These are phyloP conservation scores for Hystrix brachyura DNA, from an alignment of 2,113 vertebrate species.

Conservation along the genomic window DNA sequence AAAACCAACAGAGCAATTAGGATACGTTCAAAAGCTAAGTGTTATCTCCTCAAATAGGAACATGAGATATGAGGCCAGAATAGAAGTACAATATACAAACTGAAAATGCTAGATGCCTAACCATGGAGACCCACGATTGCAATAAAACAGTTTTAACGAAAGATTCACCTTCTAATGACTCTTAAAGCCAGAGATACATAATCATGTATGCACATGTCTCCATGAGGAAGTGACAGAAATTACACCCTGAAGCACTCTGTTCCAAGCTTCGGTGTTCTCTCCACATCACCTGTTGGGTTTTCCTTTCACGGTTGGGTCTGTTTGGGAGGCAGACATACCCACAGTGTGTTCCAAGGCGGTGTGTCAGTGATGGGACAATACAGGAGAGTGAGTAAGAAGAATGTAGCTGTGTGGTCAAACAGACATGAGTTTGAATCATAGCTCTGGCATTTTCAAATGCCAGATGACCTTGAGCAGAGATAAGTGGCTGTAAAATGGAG, in stretches of 20 bases:
- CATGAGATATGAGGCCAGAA: not conserved
- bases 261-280: not conserved
- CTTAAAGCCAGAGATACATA: constrained; percentile 46
- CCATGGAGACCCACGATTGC: not conserved
- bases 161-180: constrained; percentile 33
- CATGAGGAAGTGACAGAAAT: constrained; percentile 53
- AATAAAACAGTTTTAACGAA: not conserved
- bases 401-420: not conserved
- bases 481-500: not conserved
- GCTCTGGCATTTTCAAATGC: not conserved
- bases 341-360: not conserved
- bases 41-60: not conserved
- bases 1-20: constrained; percentile 45
- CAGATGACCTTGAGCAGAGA: not conserved
- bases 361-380: not conserved
- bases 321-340: not conserved
- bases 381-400: not conserved
- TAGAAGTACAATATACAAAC: not conserved
- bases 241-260: constrained; percentile 28
- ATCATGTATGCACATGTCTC: not conserved
- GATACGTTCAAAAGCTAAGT: constrained; percentile 49
- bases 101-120: not conserved
- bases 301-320: not conserved
- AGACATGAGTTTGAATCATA: not conserved
- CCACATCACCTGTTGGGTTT: not conserved